Percentiles rank a stretch among this genome's conserved stretches.
Evolutionary conservation across 2,797 vertebrate genomes (phyloP).

Genomic region (Apodemus agrarius): DNA sequence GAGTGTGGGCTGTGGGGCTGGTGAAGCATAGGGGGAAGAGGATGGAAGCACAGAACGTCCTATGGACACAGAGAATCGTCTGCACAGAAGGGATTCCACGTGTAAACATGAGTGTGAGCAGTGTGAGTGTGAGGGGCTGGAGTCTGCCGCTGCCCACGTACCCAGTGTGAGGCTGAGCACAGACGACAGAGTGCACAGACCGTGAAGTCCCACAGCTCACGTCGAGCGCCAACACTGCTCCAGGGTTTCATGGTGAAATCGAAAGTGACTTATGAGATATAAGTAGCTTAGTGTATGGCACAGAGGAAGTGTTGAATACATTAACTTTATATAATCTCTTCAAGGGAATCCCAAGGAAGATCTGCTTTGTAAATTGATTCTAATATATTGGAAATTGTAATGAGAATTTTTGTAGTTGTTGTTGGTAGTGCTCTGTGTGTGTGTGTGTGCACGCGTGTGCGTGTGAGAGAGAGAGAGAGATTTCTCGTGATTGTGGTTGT

Average conservation of each 20-base stretch:
- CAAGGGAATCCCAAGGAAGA: constrained; percentile 4
- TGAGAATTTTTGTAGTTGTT: not conserved
- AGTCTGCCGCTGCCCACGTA: not conserved
- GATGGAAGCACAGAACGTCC: not conserved
- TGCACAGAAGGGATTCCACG: not conserved
- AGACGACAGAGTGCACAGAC: not conserved
- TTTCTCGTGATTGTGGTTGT: not conserved
- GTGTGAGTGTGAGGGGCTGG: not conserved
- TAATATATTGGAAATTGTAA: constrained; percentile 19
- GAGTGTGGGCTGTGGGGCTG: not conserved
- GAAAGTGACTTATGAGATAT: constrained; percentile 27
- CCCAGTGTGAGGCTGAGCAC: not conserved
- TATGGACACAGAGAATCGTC: not conserved
- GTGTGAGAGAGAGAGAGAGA: not conserved
- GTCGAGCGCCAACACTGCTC: not conserved
- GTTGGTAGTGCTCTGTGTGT: not conserved
- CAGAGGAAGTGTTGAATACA: not conserved
- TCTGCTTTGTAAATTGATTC: constrained; percentile 14
- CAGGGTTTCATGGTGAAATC: not conserved
- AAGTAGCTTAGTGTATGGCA: not conserved
- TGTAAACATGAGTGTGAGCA: not conserved
- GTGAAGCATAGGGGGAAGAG: not conserved
- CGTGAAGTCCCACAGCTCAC: not conserved
- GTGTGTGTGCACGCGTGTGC: not conserved
- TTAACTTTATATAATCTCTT: not conserved